Evolutionary conservation across 1,140 invertebrate species (phyloP).

Genomic region (Drosophila melanica): DNA sequence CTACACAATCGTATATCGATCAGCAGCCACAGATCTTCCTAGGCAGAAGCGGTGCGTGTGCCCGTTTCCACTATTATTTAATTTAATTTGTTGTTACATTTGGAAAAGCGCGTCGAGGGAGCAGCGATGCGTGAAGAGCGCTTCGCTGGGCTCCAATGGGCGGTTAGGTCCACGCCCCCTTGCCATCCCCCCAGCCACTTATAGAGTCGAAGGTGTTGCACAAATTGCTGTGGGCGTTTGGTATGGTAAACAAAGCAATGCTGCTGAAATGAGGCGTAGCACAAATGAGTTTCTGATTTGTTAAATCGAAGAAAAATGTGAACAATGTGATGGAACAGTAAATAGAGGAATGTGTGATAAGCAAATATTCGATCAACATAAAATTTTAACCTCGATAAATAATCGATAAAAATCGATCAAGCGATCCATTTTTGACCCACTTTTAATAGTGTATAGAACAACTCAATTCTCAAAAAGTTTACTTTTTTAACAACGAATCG

Average conservation of each 20-base stretch:
- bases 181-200: neutral
- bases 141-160: constrained; percentile 46
- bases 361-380: neutral
- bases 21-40: constrained; percentile 5
- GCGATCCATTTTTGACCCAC: too few species aligned
- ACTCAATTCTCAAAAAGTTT: too few species aligned
- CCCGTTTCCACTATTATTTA: constrained; percentile 66
- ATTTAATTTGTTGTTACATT: constrained; percentile 80
- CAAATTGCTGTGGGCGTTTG: constrained; percentile 40
- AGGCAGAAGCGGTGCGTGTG: constrained; percentile 41
- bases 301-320: neutral
- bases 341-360: too few species aligned
- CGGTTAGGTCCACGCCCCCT: constrained; percentile 17
- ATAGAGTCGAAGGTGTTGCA: constrained; percentile 27
- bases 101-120: constrained; percentile 47
- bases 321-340: too few species aligned
- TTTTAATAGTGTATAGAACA: too few species aligned
- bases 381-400: neutral
- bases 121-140: constrained; percentile 69
- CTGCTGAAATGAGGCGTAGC: constrained; percentile 26
- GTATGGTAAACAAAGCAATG: constrained; percentile 25
- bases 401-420: neutral
- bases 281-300: constrained; percentile 1
- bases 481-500: too few species aligned
- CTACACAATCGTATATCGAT: neutral